These are phyloP conservation scores for Cyanistes caeruleus DNA, from an alignment of 2,113 vertebrate species.

Conservation along the genomic window DNA sequence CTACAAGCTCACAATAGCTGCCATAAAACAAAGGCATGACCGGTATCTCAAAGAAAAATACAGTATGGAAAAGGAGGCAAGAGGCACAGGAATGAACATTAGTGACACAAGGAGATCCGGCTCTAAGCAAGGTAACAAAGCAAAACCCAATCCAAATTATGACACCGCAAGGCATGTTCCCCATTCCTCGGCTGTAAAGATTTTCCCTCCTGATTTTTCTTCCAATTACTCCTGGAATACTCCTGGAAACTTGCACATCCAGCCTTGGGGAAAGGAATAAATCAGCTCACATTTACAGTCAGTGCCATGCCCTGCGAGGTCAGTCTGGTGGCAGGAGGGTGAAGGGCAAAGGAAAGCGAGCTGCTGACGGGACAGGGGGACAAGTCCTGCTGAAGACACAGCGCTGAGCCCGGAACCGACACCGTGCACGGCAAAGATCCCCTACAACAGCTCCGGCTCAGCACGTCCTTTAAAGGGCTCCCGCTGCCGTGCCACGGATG, in stretches of 20 bases:
- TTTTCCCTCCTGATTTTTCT: neutral
- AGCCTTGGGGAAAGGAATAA: neutral
- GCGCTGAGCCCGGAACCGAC: accelerated
- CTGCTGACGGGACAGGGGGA: neutral
- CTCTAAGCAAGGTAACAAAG: neutral
- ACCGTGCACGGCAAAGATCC: accelerated
- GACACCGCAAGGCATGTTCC: accelerated
- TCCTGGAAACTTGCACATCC: neutral
- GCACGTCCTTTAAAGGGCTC: neutral
- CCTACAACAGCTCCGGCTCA: accelerated
- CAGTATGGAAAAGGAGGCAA: neutral
- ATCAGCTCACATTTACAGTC: accelerated
- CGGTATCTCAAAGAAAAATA: neutral
- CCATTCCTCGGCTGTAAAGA: neutral
- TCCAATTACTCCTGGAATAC: neutral
- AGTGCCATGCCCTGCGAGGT: accelerated
- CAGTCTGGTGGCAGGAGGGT: accelerated
- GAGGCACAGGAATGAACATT: accelerated
- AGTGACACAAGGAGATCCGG: neutral
- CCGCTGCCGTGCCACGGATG: neutral
- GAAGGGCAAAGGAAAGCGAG: neutral
- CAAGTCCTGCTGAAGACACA: accelerated
- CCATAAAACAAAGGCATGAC: neutral
- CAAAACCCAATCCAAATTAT: neutral
- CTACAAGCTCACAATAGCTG: neutral